These are phyloP conservation scores for Sceloporus undulatus DNA, from an alignment of 2,113 vertebrate species.

Conservation along the genomic window DNA sequence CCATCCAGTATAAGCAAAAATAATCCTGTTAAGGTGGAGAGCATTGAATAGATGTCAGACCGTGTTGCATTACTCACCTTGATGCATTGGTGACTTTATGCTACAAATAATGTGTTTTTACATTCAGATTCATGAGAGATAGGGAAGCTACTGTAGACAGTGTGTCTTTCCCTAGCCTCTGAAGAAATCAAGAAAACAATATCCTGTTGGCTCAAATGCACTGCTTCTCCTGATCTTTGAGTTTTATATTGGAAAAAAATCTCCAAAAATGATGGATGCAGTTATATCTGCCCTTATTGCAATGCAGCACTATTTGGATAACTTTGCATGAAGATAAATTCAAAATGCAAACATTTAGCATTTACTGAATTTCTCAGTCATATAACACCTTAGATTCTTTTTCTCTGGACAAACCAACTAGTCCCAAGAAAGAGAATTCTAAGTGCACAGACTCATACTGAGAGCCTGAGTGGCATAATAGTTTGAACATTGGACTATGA, in stretches of 20 bases:
- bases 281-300: constrained; percentile 4
- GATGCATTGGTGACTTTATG: background rate
- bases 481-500: no score
- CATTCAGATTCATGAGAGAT: background rate
- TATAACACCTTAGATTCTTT: background rate
- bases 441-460: background rate
- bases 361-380: background rate
- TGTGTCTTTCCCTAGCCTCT: background rate
- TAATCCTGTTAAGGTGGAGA: constrained; percentile 13
- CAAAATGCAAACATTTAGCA: background rate
- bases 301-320: background rate
- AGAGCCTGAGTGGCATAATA: no score
- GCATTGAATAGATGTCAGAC: background rate
- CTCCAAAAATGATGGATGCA: constrained; percentile 24
- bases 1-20: constrained; percentile 3
- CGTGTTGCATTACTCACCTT: background rate
- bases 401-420: background rate
- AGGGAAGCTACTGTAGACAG: constrained; percentile 1
- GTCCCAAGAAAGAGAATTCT: background rate
- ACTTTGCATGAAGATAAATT: background rate
- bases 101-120: background rate
- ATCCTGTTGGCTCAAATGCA: background rate
- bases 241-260: constrained; percentile 15
- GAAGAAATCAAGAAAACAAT: constrained; percentile 25
- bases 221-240: background rate